A percentile compares a stretch with the other conserved stretches of the same genome.
Conservation (phyloP, 1,140 invertebrate genomes). For the Sesamia nonagrioides region DNA sequence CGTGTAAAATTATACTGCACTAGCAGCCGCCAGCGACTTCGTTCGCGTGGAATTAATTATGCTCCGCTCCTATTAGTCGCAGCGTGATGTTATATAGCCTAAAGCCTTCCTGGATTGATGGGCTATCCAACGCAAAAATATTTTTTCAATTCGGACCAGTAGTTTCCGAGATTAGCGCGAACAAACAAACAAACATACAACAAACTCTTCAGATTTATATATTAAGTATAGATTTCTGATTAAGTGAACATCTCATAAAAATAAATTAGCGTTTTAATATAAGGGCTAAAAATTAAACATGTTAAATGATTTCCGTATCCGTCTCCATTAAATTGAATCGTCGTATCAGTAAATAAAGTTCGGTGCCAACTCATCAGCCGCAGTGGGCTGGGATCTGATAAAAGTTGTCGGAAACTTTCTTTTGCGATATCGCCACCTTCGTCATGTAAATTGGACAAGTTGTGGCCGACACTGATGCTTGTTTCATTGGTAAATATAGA, state of each 20-base stretch:
- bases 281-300: background rate
- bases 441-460: conserved; percentile 86
- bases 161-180: too few relatives aligned
- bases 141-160: too few relatives aligned
- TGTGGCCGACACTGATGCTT: conserved; percentile 73
- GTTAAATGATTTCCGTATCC: conserved; percentile 59
- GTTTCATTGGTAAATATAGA: conserved; percentile 80
- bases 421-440: conserved; percentile 84
- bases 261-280: background rate
- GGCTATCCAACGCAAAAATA: too few relatives aligned
- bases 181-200: too few relatives aligned
- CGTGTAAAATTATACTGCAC: background rate
- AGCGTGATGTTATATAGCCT: too few relatives aligned
- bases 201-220: too few relatives aligned
- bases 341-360: conserved; percentile 81
- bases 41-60: too few relatives aligned
- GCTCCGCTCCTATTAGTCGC: too few relatives aligned
- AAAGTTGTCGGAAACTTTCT: conserved; percentile 84
- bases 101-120: too few relatives aligned
- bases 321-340: conserved; percentile 70
- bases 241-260: background rate
- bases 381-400: conserved; percentile 80
- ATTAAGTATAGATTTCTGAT: too few relatives aligned
- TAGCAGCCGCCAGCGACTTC: too few relatives aligned
- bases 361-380: conserved; percentile 80